Base-by-base conservation (phyloP, 2,888 invertebrate genomes). In the Cecidostiba fungosa region DNA sequence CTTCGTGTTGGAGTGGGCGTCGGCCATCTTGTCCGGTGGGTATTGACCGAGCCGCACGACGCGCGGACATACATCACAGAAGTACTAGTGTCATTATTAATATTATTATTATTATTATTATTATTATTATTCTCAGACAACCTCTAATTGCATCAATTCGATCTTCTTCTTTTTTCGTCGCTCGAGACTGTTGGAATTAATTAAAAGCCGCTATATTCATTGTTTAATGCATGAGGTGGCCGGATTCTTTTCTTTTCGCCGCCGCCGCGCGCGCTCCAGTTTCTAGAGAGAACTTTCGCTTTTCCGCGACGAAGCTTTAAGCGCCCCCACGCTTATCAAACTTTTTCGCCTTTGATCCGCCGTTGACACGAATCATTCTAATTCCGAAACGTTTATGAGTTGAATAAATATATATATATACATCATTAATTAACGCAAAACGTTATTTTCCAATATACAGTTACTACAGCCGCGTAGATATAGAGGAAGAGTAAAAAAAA, bases 1-100 rank as follows among this genome's bases (percentile, higher is more conserved):
- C 54, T 43, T 77, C 79, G 85, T 79, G 86, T 86, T 86, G 78
- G 80, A 92, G 92, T 93, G 93, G 93, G 93, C 93, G 93, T 93
- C 93, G 92, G 93, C 93, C 93, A 93, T 93, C 93, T 93, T 93
- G 93, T 93, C 93, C 93, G 93, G 93, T 93, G 92, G 93, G 93
- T 93, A 93, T 93, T 93, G 93, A 93, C 93, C 93, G 93, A 93
- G 91, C 90, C 92, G 92, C 90, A 87, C 86, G 85, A 81, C 54
- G 59, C 19, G 54, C 50, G 32, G 54, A 23, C 39, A 39, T 36
- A 72, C n/a, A 32, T 32, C n/a, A n/a, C n/a, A n/a, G n/a, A n/a
- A n/a, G n/a, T n/a, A n/a, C n/a, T n/a, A n/a, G n/a, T n/a, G n/a
- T n/a, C n/a, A n/a, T n/a, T n/a, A n/a, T n/a, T n/a, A n/a, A n/a